Conservation (phyloP, 2,888 invertebrate species). For the Sarcophaga carnaria region DNA sequence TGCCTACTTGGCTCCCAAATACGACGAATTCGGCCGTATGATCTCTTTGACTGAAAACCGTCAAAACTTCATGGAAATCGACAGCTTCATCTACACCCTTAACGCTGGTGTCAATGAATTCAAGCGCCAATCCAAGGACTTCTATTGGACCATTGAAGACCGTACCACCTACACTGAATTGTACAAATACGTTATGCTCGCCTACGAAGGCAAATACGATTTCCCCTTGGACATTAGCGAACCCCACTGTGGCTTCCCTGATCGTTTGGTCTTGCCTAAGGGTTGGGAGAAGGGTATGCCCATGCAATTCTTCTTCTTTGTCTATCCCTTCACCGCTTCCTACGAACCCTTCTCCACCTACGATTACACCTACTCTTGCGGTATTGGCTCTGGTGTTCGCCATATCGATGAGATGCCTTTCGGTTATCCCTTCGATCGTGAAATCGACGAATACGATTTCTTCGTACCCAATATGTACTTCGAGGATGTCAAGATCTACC, state of each 20-base stretch:
- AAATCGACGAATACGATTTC: conserved; percentile 84
- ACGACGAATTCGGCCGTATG: conserved; percentile 82
- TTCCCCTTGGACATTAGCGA: conserved; percentile 81
- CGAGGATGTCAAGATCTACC: conserved; percentile 86
- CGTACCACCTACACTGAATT: conserved; percentile 80
- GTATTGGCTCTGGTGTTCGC: conserved; percentile 82
- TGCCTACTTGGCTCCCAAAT: conserved; percentile 87
- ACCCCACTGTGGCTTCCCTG: conserved; percentile 84
- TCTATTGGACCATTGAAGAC: conserved; percentile 83
- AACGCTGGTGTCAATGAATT: conserved; percentile 85
- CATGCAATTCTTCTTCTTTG: conserved; percentile 84
- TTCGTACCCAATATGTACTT: conserved; percentile 87
- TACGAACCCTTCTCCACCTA: conserved; percentile 80
- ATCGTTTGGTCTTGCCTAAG: conserved; percentile 85
- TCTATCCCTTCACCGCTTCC: conserved; percentile 81
- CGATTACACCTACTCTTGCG: conserved; percentile 82
- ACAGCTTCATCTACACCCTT: conserved; percentile 82
- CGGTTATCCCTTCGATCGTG: conserved; percentile 89
- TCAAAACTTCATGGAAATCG: no score
- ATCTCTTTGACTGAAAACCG: no score
- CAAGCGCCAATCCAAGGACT: conserved; percentile 71
- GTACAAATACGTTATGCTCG: conserved; percentile 81
- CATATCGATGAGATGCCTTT: conserved; percentile 84
- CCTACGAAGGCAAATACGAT: conserved; percentile 80
- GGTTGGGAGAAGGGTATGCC: conserved; percentile 84